Evolutionary conservation across 2,888 invertebrate genomes (phyloP).

Genomic region (Spatulosminthurus flaviceps): DNA sequence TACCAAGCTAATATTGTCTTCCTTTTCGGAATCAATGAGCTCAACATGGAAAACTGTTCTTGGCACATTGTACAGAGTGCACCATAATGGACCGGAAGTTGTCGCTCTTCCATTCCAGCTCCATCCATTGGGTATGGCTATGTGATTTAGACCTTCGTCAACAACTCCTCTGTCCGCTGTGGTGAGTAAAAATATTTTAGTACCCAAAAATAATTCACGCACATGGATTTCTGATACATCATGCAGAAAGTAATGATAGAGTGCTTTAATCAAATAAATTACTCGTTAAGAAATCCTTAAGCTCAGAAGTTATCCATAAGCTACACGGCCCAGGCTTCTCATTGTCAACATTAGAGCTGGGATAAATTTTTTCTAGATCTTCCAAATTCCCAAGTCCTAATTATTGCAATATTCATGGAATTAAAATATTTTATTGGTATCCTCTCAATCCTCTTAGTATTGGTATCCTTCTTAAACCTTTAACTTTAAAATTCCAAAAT

Average conservation of each 20-base stretch:
- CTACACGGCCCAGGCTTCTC: constrained; percentile 50
- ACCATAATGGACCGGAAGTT: constrained; percentile 79
- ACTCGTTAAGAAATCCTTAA: constrained; percentile 58
- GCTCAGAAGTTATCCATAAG: constrained; percentile 57
- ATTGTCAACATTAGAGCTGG: constrained; percentile 45
- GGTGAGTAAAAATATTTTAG: constrained; percentile 28
- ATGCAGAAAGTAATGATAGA: not conserved
- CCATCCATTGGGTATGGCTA: constrained; percentile 86
- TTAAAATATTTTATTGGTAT: not conserved
- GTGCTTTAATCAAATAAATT: constrained; percentile 15
- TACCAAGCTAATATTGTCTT: not conserved
- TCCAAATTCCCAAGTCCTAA: constrained; percentile 50
- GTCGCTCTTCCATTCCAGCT: constrained; percentile 83
- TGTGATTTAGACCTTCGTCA: constrained; percentile 76
- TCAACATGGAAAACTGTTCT: constrained; percentile 34
- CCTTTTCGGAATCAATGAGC: not conserved
- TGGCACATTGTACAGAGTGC: constrained; percentile 70
- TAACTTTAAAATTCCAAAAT: not conserved
- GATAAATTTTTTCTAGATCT: constrained; percentile 47
- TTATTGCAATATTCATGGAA: not conserved
- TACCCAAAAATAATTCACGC: too few species aligned
- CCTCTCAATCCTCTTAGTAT: too few species aligned
- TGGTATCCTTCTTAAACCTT: too few species aligned
- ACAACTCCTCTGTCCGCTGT: constrained; percentile 70
- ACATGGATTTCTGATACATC: too few species aligned